Evolutionary conservation across 2,888 invertebrate species (phyloP).

Genomic region (Cephus spinipes): DNA sequence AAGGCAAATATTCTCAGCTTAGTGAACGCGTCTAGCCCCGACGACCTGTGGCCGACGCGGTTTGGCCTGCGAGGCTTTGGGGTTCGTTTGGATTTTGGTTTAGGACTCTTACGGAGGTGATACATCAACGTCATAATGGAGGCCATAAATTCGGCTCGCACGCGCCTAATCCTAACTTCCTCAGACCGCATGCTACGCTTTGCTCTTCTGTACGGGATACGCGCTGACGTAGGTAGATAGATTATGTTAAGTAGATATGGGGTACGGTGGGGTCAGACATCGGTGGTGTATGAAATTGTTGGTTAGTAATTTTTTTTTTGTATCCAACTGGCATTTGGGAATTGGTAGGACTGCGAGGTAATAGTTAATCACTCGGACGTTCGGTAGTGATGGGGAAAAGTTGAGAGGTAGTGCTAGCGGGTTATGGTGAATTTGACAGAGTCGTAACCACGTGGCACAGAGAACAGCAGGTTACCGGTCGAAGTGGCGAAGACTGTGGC

Average conservation of each 20-base stretch:
- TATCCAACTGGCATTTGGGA: too few species aligned
- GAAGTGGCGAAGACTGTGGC: conserved; percentile 30
- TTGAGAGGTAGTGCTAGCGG: conserved; percentile 36
- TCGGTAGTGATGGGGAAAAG: too few species aligned
- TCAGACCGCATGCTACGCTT: conserved; percentile 22
- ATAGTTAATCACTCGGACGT: too few species aligned
- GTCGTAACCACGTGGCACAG: conserved; percentile 50
- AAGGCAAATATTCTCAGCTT: conserved; percentile 47
- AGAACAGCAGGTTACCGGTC: conserved; percentile 48
- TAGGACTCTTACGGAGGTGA: conserved; percentile 50
- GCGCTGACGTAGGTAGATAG: too few species aligned
- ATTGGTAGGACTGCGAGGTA: too few species aligned
- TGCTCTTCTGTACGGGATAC: background rate
- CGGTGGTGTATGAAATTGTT: too few species aligned
- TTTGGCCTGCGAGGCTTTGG: conserved; percentile 28
- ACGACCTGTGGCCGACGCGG: conserved; percentile 51
- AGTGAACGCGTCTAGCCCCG: conserved; percentile 34
- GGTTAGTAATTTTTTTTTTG: too few species aligned
- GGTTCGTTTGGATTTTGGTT: conserved; percentile 48
- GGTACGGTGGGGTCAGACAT: too few species aligned
- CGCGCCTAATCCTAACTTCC: conserved; percentile 39
- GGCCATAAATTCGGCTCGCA: conserved; percentile 57
- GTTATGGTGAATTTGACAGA: conserved; percentile 54
- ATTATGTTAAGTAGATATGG: too few species aligned
- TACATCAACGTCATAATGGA: conserved; percentile 60